phyloP scores from a whole-genome alignment of 2,888 invertebrate genomes.

The Hyposoter dolosus region DNA sequence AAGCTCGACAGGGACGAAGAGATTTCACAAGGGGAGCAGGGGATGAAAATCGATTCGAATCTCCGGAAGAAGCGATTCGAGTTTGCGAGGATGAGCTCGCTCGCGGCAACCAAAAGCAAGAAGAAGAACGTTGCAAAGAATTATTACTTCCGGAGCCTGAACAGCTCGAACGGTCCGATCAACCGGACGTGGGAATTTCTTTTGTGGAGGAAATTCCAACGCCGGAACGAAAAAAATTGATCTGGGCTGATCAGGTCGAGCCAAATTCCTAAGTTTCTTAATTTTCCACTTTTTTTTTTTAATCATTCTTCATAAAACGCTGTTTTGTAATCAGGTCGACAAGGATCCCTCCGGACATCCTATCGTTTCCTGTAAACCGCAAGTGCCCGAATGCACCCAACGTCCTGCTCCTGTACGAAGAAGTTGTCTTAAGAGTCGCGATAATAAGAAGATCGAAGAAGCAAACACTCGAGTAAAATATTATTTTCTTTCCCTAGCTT shows the following conservation, averaged over 20 bases:
- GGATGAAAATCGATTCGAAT: neutral
- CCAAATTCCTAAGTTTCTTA: slow-evolving; percentile 7
- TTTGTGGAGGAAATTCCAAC: neutral
- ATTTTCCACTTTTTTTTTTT: slow-evolving; percentile 2
- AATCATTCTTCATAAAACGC: neutral
- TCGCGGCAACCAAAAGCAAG: neutral
- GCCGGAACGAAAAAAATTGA: slow-evolving; percentile 65
- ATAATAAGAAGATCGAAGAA: slow-evolving; percentile 31
- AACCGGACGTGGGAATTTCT: neutral
- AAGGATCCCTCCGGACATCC: slow-evolving; percentile 69
- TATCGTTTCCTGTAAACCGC: slow-evolving; percentile 63
- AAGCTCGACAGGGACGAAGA: neutral
- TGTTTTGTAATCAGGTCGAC: slow-evolving; percentile 58
- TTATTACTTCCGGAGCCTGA: neutral
- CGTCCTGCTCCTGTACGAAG: slow-evolving; percentile 9
- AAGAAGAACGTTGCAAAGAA: slow-evolving; percentile 24
- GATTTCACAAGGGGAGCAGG: neutral
- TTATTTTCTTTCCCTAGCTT: neutral
- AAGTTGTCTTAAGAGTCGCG: slow-evolving; percentile 49
- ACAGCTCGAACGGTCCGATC: neutral
- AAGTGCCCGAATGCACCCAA: slow-evolving; percentile 62
- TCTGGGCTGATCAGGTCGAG: slow-evolving; percentile 73
- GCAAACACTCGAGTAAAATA: slow-evolving; percentile 64
- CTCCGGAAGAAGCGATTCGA: slow-evolving; percentile 38
- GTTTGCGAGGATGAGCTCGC: slow-evolving; percentile 40